Evolutionary conservation across 2,888 invertebrate genomes (phyloP), one percentile per base, ranked within the genome.

Genomic region (Stenolophus ochropezus): DNA sequence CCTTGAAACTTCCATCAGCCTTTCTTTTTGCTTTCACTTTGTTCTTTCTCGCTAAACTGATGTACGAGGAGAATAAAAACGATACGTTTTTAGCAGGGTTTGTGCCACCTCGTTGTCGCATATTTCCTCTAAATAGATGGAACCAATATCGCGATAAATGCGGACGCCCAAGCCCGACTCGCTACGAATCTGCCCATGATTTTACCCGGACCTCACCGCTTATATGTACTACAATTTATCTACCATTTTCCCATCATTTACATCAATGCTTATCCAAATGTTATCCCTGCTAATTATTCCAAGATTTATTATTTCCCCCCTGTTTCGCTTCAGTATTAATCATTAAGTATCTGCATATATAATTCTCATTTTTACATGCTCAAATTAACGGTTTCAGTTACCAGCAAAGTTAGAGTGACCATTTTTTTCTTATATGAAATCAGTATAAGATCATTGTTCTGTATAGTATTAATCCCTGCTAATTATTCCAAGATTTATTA

Each of bases 1-100:
- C 33, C 65, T 69, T 69, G 33, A 69, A 69, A 69, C 65, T 69
- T 33, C 61, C 61, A 61, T 61, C 65, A 69, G 65, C 27, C 65
- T 69, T 69, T 69, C 61, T 61, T 69, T 69, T 69, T 69, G 65
- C 65, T 33, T 61, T 27, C 33, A 69, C 65, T 69, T 69, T 69
- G 65, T 69, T 69, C 65, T 69, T 69, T 69, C 65, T 69, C 65
- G 65, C 65, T 69, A 33, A 61, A 33, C 65, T 69, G 65, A 69
- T 69, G 33, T 69, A 33, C 33, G 65, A 69, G 61, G 23, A n/a
- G 65, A 69, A 69, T 69, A 69, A 69, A 69, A 69, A 69, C 65
- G 65, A 69, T 69, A 69, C 65, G 65, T 69, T 69, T 33, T 27
- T 69, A 33, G 65, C 27, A 6, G 65, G 33, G 33, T 16, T 23